Evolutionary conservation across 2,888 invertebrate species (phyloP).

Genomic region (Drosophila borealis): DNA sequence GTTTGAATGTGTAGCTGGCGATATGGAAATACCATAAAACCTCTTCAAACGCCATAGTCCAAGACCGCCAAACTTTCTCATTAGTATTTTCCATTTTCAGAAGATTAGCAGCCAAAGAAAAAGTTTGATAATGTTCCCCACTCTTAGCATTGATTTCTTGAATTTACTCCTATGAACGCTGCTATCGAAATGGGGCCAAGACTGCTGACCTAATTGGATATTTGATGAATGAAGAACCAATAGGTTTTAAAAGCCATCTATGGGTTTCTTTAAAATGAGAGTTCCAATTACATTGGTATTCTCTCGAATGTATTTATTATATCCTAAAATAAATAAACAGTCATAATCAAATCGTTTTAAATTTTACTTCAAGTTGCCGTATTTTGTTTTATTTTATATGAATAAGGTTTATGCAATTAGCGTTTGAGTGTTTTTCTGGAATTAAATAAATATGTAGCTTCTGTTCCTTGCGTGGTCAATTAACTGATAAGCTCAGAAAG

Average conservation of each 20-base stretch:
- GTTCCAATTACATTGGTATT: background rate
- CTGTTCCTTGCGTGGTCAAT: too few relatives aligned
- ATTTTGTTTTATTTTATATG: too few relatives aligned
- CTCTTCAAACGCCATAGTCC: constrained; percentile 17
- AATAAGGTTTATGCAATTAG: too few relatives aligned
- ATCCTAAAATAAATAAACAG: too few relatives aligned
- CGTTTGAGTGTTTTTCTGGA: too few relatives aligned
- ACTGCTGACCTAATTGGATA: constrained; percentile 1
- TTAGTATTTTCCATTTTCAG: constrained; percentile 76
- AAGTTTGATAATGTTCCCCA: constrained; percentile 33
- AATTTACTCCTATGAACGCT: constrained; percentile 53
- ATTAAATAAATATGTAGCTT: too few relatives aligned
- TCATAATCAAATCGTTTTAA: too few relatives aligned
- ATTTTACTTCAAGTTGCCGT: too few relatives aligned
- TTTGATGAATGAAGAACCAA: background rate
- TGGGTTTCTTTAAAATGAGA: background rate
- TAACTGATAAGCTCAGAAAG: too few relatives aligned
- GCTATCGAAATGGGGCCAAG: constrained; percentile 44
- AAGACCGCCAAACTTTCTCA: constrained; percentile 66
- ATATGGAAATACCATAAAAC: constrained; percentile 67
- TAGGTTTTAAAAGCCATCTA: background rate
- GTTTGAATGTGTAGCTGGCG: constrained; percentile 14
- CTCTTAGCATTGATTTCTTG: constrained; percentile 53
- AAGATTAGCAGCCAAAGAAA: constrained; percentile 67
- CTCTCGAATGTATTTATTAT: too few relatives aligned